These are phyloP conservation scores for Thaumetopoea pityocampa DNA, from an alignment of 1,140 invertebrate species.

Conservation along the genomic window DNA sequence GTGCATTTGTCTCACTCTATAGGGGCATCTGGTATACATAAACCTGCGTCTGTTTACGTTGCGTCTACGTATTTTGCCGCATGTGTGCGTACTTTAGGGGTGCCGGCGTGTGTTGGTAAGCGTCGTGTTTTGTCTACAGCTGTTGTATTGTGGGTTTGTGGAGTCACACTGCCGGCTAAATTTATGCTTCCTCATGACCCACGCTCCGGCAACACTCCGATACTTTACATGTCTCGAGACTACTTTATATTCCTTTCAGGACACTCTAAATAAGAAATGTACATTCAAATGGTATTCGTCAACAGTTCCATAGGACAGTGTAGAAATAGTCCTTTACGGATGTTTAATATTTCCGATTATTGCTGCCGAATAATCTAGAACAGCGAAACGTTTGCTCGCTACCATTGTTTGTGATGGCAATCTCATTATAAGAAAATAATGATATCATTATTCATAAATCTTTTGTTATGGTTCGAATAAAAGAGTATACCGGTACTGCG, in stretches of 20 bases:
- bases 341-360: slow-evolving; percentile 3
- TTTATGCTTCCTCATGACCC: slow-evolving; percentile 74
- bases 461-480: slow-evolving; percentile 61
- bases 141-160: slow-evolving; percentile 66
- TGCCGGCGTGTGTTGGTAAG: slow-evolving; percentile 55
- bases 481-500: slow-evolving; percentile 46
- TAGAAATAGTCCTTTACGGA: slow-evolving; percentile 7
- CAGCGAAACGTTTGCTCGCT: slow-evolving; percentile 14
- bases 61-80: slow-evolving; percentile 34
- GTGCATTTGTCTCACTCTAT: slow-evolving; percentile 59
- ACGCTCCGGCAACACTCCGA: slow-evolving; percentile 33
- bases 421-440: slow-evolving; percentile 59
- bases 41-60: slow-evolving; percentile 71
- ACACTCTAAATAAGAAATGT: slow-evolving; percentile 26
- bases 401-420: slow-evolving; percentile 40
- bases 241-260: slow-evolving; percentile 53
- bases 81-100: slow-evolving; percentile 45
- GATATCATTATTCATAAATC: slow-evolving; percentile 64
- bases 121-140: slow-evolving; percentile 60
- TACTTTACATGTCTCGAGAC: slow-evolving; percentile 37
- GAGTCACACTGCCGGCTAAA: slow-evolving; percentile 47
- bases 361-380: slow-evolving; percentile 8
- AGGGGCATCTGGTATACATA: slow-evolving; percentile 73
- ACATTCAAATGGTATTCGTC: slow-evolving; percentile 15
- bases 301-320: slow-evolving; percentile 1